Base-by-base conservation (phyloP, 2,888 invertebrate species). In the Heliconius hortense region DNA sequence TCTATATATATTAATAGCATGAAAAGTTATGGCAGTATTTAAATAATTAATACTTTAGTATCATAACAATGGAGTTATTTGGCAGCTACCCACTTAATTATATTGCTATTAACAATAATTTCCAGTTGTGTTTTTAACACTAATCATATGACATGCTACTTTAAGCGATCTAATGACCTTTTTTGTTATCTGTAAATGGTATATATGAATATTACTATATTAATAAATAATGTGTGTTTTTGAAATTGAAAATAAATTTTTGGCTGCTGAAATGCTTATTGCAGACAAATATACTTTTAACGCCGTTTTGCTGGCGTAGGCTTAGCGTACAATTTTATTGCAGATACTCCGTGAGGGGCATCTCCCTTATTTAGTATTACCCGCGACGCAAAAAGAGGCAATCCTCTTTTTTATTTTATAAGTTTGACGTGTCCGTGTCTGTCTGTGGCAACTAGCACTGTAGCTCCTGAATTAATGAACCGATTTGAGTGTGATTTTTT, bases 51-150 rank as follows among this genome's bases (percentile, higher is more conserved):
- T 74, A 76, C 53, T 69, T 72, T 77, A 77, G 76, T 69, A 76
- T 74, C 70, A 71, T 79, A 79, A 77, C 72, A 73, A 70, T 63
- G 77, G 76, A 77, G 69, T 72, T 74, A 72, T 73, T 79, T 79
- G 79, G 74, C 79, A 79, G 74, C 79, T 78, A 74, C 74, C 76
- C 70, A 74, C 72, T 74, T 62, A 69, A 53, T 69, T 69, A 72
- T 75, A 77, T 77, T 74, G 78, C 78, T 79, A 77, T 79, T 79
- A 79, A 79, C 79, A 76, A 73, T 39, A 24, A 64, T 74, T 64
- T 64, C 69, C 69, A 77, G 56, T 73, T 77, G 79, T 77, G 79
- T 79, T 63, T 77, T 70, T 59, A 67, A 74, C 72, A 77, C 79
- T 79, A 79, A 79, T 79, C 74, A 76, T 70, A 67, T 77, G 67